Percentiles rank a stretch among this genome's conserved stretches.
These are phyloP conservation scores for Dasysyrphus albostriatus DNA, from an alignment of 2,888 invertebrate species.

Conservation along the genomic window DNA sequence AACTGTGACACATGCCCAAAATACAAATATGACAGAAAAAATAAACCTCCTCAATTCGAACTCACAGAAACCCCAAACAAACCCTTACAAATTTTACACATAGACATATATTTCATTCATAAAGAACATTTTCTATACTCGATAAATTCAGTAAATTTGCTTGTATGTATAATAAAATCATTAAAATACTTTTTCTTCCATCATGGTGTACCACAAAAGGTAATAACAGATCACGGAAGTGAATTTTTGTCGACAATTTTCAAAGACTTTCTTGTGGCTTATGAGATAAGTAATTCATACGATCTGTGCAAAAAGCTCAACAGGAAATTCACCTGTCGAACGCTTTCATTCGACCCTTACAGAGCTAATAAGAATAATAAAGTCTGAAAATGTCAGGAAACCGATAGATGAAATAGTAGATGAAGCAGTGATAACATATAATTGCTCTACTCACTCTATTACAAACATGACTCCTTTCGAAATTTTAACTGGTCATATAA, in stretches of 20 bases:
- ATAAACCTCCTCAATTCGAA: background rate
- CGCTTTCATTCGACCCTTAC: no score
- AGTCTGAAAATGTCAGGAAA: background rate
- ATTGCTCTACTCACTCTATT: slow-evolving; percentile 48
- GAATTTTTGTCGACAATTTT: slow-evolving; percentile 44
- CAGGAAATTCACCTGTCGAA: no score
- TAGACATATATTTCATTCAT: slow-evolving; percentile 13
- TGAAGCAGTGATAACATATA: slow-evolving; percentile 52
- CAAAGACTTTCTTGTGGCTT: slow-evolving; percentile 23
- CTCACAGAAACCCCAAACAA: background rate
- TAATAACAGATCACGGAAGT: no score
- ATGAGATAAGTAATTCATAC: slow-evolving; percentile 19
- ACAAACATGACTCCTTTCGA: slow-evolving; percentile 62
- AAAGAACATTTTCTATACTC: slow-evolving; percentile 16
- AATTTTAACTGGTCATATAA: slow-evolving; percentile 43
- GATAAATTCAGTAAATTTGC: slow-evolving; percentile 37
- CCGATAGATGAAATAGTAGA: slow-evolving; percentile 40
- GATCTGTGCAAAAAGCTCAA: no score
- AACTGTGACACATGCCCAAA: background rate
- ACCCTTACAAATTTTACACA: background rate
- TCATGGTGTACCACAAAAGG: background rate
- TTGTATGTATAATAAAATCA: background rate
- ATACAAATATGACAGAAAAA: no score
- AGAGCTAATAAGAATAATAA: no score
- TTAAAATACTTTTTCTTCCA: slow-evolving; percentile 12